Base-by-base conservation (phyloP, 2,113 vertebrate species). In the Motacilla tschutschensis region DNA sequence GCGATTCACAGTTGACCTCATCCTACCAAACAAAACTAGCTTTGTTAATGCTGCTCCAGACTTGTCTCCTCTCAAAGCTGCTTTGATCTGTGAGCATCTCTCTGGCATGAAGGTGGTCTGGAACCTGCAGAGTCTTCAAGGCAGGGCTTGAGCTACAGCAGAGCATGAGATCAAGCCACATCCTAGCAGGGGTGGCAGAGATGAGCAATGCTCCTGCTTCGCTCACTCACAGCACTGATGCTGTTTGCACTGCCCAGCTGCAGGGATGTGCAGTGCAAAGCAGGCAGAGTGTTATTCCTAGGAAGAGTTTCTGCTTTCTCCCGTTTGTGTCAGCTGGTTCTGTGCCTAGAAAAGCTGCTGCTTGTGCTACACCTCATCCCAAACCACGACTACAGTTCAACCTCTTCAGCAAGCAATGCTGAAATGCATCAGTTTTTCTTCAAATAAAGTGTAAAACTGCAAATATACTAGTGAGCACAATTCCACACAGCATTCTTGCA, bases 121-220 rank as follows among this genome's bases (percentile, higher is more conserved):
- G 55, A 74, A 73, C 16, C 29, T 79, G 24, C 36, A n/a, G 44
- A 35, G 17, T 35, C 21, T 67, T 62, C 57, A 22, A 58, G 48
- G 69, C n/a, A 67, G 13, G 21, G 9, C 50, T 50, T 70, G 43
- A n/a, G 53, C 62, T 71, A 10, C 31, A 71, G 60, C 44, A 63
- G 53, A 77, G 29, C 53, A 25, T 8, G 7, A 26, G 58, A 17
- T 29, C 6, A 14, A 36, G 38, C 14, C 33, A 25, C 28, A 14
- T 25, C 28, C 54, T 26, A 4, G 19, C 22, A 51, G 50, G 58
- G 44, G 36, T 19, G 2, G 1, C 40, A 44, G 58, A 78, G 38
- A 38, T 0, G 0, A 63, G 40, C 0, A 0, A 6, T 38, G 59
- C 15, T 60, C 54, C 53, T 47, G 66, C 33, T 4, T 1, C 1